phyloP scores from a whole-genome alignment of 2,888 invertebrate species.

The Paralinhomoeus sp. region DNA sequence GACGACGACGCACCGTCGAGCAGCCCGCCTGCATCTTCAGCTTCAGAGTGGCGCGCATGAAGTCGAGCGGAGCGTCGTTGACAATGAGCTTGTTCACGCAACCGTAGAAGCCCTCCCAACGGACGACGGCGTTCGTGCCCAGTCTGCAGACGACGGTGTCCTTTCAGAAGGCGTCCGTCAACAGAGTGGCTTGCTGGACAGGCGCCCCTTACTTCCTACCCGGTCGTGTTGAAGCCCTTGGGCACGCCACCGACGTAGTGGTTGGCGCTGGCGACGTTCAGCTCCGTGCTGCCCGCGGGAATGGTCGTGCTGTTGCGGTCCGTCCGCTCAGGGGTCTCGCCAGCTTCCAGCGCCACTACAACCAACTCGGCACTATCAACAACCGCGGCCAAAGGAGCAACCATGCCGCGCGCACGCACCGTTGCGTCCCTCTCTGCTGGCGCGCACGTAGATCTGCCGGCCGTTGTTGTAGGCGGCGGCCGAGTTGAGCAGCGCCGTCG shows the following conservation, averaged over 20 bases:
- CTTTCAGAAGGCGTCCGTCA: not conserved
- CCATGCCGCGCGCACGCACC: too few species aligned
- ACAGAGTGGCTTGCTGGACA: not conserved
- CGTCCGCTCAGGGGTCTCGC: too few species aligned
- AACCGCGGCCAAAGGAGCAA: too few species aligned
- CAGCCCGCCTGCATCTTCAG: constrained; percentile 18
- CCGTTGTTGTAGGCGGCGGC: too few species aligned
- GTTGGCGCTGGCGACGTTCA: constrained; percentile 22
- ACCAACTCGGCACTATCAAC: too few species aligned
- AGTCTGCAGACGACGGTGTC: not conserved
- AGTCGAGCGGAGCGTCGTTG: constrained; percentile 8
- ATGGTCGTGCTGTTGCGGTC: too few species aligned
- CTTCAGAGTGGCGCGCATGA: constrained; percentile 4
- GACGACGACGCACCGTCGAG: constrained; percentile 7
- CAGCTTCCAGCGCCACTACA: too few species aligned
- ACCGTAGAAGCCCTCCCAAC: constrained; percentile 22
- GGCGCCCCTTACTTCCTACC: constrained; percentile 2
- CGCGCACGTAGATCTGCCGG: too few species aligned
- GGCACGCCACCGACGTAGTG: constrained; percentile 31
- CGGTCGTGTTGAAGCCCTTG: constrained; percentile 13
- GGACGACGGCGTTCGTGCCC: constrained; percentile 9
- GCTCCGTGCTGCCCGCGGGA: constrained; percentile 19
- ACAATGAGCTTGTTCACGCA: constrained; percentile 19
- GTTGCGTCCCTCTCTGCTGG: too few species aligned
- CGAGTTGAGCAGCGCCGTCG: too few species aligned